Conservation (phyloP, 2,797 vertebrate species). For the Pipistrellus nathusii region DNA sequence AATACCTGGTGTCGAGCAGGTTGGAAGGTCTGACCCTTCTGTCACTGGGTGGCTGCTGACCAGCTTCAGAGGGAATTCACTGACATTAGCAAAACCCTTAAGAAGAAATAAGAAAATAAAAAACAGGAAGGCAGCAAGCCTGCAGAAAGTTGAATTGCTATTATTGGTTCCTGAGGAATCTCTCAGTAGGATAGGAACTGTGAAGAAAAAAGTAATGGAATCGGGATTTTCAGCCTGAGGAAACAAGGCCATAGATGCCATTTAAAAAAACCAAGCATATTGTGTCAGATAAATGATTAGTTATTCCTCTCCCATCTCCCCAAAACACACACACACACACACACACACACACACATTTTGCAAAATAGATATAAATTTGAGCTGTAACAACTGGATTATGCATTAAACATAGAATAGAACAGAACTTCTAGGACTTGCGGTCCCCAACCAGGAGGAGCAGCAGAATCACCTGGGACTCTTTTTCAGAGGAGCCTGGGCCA, state of each 20-base stretch:
- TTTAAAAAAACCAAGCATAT: background rate
- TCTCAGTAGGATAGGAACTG: background rate
- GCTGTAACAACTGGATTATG: background rate
- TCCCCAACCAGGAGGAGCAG: background rate
- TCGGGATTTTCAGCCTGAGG: background rate
- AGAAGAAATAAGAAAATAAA: background rate
- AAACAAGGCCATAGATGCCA: background rate
- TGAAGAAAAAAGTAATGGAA: background rate
- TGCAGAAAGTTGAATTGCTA: background rate
- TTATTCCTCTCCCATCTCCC: background rate
- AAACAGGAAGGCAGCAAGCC: background rate
- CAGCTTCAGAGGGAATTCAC: background rate
- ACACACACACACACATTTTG: background rate
- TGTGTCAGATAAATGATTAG: background rate
- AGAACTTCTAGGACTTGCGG: background rate
- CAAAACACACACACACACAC: background rate
- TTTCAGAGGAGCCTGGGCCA: background rate
- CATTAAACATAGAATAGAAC: constrained; percentile 24
- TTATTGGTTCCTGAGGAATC: background rate
- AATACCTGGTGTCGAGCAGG: background rate
- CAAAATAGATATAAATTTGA: background rate
- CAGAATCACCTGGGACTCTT: background rate
- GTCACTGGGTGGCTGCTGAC: background rate
- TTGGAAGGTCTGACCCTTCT: background rate
- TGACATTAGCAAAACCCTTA: background rate